Evolutionary conservation across 2,888 invertebrate genomes (phyloP).

Genomic region (Drosophila mimetica): DNA sequence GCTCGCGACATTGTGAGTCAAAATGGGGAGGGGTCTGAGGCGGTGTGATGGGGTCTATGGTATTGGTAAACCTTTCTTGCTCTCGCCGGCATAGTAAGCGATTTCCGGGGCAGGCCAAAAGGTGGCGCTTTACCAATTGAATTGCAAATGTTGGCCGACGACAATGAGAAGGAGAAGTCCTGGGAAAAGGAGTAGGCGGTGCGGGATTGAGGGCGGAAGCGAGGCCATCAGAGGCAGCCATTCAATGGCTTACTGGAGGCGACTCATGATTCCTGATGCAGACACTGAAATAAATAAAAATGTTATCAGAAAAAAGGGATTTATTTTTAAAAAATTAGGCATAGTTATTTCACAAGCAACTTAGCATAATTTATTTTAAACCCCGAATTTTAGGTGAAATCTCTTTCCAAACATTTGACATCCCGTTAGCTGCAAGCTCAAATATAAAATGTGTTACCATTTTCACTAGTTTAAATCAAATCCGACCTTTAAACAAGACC

Average conservation of each 20-base stretch:
- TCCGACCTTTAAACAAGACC: too few relatives aligned
- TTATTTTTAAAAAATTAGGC: neutral
- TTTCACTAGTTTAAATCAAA: too few relatives aligned
- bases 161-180: conserved; percentile 24
- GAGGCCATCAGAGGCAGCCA: conserved; percentile 73
- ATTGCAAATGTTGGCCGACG: conserved; percentile 77
- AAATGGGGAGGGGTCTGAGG: neutral
- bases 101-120: conserved; percentile 77
- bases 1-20: conserved; percentile 44
- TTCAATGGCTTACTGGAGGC: conserved; percentile 59
- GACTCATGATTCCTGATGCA: conserved; percentile 38
- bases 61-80: conserved; percentile 62
- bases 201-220: conserved; percentile 60
- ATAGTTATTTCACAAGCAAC: too few relatives aligned
- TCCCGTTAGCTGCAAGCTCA: too few relatives aligned
- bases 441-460: too few relatives aligned
- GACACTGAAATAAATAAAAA: neutral
- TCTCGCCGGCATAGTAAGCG: conserved; percentile 74
- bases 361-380: neutral
- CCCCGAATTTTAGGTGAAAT: too few relatives aligned
- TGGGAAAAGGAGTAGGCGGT: conserved; percentile 37
- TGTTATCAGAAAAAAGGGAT: neutral
- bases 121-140: conserved; percentile 78
- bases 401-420: too few relatives aligned
- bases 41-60: conserved; percentile 21